phyloP scores from a whole-genome alignment of 1,140 invertebrate species.

The Ptiloglossa arizonensis region DNA sequence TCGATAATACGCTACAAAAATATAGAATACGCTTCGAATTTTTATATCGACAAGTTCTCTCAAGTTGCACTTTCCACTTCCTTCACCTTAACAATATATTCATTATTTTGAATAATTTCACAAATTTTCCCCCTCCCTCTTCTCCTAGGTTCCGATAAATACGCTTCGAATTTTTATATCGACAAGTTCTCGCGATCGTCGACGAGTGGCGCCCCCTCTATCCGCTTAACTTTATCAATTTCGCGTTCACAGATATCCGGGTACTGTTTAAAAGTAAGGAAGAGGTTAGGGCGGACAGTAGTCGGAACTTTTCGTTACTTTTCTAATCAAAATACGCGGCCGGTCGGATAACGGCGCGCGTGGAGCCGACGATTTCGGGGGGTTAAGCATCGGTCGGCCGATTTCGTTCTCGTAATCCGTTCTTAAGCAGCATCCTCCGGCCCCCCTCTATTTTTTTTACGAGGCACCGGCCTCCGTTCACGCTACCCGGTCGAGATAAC shows the following conservation, averaged over 20 bases:
- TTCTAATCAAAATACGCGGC: conserved; percentile 36
- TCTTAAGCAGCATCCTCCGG: conserved; percentile 78
- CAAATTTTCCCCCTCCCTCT: no score
- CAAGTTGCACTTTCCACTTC: no score
- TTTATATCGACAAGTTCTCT: no score
- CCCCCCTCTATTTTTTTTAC: conserved; percentile 76
- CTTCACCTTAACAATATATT: no score
- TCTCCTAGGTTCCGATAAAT: no score
- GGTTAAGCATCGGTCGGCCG: conserved; percentile 68
- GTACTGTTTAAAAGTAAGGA: no score
- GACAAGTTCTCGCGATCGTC: neutral
- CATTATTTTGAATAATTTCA: no score
- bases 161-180: no score
- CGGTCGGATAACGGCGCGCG: conserved; percentile 12
- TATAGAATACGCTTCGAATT: no score
- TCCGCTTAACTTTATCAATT: neutral
- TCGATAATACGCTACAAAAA: no score
- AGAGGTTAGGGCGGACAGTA: neutral
- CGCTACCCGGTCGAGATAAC: conserved; percentile 77
- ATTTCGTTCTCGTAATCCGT: conserved; percentile 81
- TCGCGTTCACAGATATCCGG: neutral
- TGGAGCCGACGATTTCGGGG: conserved; percentile 13
- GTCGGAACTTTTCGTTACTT: neutral
- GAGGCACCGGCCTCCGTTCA: conserved; percentile 74
- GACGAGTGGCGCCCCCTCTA: neutral